Base-by-base conservation (phyloP, 53 echinoderm and acorn worm species). In the Echinometra lucunter region DNA sequence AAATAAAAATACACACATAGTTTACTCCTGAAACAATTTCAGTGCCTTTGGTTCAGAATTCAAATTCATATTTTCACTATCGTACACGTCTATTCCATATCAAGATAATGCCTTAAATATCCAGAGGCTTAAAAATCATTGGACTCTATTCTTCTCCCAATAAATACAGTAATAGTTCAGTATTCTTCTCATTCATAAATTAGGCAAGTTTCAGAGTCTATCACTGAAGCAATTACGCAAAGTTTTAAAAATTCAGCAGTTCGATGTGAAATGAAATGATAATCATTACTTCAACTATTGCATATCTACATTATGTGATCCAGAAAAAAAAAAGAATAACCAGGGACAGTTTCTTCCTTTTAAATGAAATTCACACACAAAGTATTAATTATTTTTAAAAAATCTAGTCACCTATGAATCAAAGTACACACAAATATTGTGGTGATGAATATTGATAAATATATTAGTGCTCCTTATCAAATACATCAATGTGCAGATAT, bases 401-500 rank as follows among this genome's bases (percentile, higher is more conserved):
- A 40, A 78, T 63, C 23, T 63, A 63, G 63, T 21, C 63, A 63
- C 38, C 38, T 78, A 40, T 18, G 13, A 72, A 38, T 42, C 42
- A 78, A 78, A 78, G 35, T 78, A 78, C 40, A 78, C 42, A 78
- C 78, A 78, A 78, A 15, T 78, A 34, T 6, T 78, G 78, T 78
- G 78, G 40, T 4, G 13, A 78, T 78, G 78, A 78, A 78, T 78
- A 78, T 72, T 13, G 32, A 34, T 69, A 34, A 78, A 78, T 78
- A 78, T 78, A 78, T 78, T 78, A 78, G 40, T 40, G 78, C 78
- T 78, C 78, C 42, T 40, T 21, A 78, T 78, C 42, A 78, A 78
- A 78, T 34, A 72, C 72, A 34, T 9, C 53, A 53, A 53, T 11
- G 53, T 72, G 72, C 8, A 16, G 9, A 11, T 34, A 72, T 78